Evolutionary conservation across 2,888 invertebrate genomes (phyloP).

Genomic region (Maniola hyperantus): DNA sequence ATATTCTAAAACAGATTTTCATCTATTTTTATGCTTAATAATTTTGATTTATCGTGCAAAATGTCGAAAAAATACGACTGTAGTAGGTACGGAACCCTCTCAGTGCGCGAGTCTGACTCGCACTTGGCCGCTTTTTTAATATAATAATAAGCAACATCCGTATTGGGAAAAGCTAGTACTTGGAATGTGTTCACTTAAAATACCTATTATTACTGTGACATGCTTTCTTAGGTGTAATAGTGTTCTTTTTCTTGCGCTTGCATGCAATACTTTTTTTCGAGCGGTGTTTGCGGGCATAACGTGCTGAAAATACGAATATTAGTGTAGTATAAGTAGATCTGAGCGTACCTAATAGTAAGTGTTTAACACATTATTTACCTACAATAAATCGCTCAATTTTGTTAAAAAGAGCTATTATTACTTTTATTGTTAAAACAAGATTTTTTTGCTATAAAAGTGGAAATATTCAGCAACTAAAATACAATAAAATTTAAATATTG

Average conservation of each 20-base stretch:
- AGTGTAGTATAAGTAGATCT: conserved; percentile 34
- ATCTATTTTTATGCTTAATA: too few species aligned
- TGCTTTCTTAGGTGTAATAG: conserved; percentile 59
- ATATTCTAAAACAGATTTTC: too few species aligned
- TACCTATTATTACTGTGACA: conserved; percentile 77
- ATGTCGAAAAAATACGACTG: too few species aligned
- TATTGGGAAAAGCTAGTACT: neutral
- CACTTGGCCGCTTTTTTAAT: too few species aligned
- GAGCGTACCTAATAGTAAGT: conserved; percentile 9
- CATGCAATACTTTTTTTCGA: conserved; percentile 80
- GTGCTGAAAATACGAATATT: conserved; percentile 63
- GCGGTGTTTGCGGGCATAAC: conserved; percentile 68
- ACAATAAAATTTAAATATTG: too few species aligned
- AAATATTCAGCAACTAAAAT: conserved; percentile 1
- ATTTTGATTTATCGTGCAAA: too few species aligned
- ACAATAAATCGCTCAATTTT: neutral
- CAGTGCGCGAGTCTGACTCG: too few species aligned
- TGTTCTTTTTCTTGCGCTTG: conserved; percentile 55
- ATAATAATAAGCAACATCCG: too few species aligned
- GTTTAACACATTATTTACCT: conserved; percentile 2
- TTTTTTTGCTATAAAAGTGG: neutral
- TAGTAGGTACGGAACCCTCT: too few species aligned
- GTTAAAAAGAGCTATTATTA: neutral
- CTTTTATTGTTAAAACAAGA: neutral
- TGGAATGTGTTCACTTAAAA: conserved; percentile 28